These are phyloP conservation scores for Procavia capensis DNA, from an alignment of 2,113 vertebrate genomes.

Conservation along the genomic window DNA sequence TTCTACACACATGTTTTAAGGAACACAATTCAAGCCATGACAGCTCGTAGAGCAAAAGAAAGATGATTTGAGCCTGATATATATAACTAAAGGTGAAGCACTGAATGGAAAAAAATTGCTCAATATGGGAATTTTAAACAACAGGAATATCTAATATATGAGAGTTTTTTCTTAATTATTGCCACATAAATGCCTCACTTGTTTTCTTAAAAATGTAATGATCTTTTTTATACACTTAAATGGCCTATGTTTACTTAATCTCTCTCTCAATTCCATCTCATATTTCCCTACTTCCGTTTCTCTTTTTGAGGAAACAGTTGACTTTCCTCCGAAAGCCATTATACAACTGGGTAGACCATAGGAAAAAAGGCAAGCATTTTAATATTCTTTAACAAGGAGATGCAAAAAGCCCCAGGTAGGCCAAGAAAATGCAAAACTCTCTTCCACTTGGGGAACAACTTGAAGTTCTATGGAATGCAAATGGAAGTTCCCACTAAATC, in stretches of 20 bases:
- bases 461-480: background rate
- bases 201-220: background rate
- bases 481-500: background rate
- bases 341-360: background rate
- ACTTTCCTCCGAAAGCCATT: background rate
- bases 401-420: background rate
- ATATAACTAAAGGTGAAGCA: background rate
- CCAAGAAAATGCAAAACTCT: background rate
- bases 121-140: background rate
- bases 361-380: background rate
- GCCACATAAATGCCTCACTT: background rate
- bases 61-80: background rate
- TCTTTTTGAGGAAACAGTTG: background rate
- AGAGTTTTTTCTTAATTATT: background rate
- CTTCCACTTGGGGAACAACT: background rate
- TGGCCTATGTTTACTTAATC: background rate
- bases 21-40: too few relatives aligned
- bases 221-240: background rate
- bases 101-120: background rate
- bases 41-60: background rate
- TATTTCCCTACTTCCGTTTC: background rate
- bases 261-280: fast-evolving
- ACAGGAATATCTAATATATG: background rate
- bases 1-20: too few relatives aligned
- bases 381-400: background rate